Conservation (phyloP, 2,113 vertebrate genomes). For the Tachysurus fulvidraco region DNA sequence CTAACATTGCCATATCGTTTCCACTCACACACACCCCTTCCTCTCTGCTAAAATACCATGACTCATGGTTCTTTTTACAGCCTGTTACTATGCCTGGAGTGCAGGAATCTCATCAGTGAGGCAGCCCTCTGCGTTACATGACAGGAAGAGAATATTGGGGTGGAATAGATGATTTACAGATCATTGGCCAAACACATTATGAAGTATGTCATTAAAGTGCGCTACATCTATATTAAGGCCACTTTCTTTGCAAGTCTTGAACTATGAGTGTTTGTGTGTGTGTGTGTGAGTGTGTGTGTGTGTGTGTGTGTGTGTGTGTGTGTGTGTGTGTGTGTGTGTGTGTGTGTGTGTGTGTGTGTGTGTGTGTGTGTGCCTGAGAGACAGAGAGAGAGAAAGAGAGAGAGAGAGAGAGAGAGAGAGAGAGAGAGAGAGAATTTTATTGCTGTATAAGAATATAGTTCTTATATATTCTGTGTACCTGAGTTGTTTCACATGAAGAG, state of each 20-base stretch:
- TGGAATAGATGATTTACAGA: conserved; percentile 49
- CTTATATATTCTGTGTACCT: neutral
- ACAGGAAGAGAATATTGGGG: conserved; percentile 30
- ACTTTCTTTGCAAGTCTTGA: neutral
- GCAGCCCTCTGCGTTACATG: conserved; percentile 49
- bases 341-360: neutral
- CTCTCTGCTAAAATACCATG: conserved; percentile 40
- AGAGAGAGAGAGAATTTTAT: neutral
- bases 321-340: too few relatives aligned
- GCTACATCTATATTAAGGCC: conserved; percentile 40
- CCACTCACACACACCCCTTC: conserved; percentile 25
- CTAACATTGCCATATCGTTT: conserved; percentile 32
- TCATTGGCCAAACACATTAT: conserved; percentile 40
- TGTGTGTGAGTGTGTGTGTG: too few relatives aligned
- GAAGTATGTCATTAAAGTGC: conserved; percentile 37
- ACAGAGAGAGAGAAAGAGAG: neutral
- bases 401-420: neutral
- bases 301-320: too few relatives aligned
- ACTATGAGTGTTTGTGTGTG: neutral
- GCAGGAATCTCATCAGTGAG: conserved; percentile 56
- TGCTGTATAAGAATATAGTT: neutral
- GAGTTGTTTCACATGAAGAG: neutral
- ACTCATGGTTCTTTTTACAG: conserved; percentile 55
- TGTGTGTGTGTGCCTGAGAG: neutral
- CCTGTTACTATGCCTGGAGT: conserved; percentile 43